Conservation (phyloP, 2,888 invertebrate genomes). For the Chaitophorus viminalis region DNA sequence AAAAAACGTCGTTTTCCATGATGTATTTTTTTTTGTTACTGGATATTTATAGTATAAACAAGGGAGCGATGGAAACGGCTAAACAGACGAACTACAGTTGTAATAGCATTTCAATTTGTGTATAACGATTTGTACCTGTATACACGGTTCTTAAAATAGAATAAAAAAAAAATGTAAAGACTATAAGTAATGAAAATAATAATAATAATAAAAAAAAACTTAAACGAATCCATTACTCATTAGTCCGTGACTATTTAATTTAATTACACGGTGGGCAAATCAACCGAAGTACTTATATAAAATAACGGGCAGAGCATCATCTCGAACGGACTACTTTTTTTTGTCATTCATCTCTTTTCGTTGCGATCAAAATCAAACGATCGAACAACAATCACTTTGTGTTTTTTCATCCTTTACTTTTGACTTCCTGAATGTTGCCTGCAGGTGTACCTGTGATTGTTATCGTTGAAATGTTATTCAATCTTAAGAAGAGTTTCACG, state of each 20-base stretch:
- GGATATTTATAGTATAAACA: background rate
- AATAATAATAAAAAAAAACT: constrained; percentile 19
- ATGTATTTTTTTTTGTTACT: background rate
- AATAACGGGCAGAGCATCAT: constrained; percentile 21
- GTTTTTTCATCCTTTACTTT: background rate
- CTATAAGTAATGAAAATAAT: background rate
- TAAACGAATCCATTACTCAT: constrained; percentile 18
- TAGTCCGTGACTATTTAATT: constrained; percentile 47
- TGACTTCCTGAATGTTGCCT: background rate
- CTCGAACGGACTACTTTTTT: background rate
- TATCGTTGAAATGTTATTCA: background rate
- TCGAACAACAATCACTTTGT: background rate
- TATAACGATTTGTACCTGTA: background rate
- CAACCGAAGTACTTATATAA: constrained; percentile 12
- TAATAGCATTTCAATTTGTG: background rate
- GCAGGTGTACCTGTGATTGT: no score
- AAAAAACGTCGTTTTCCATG: background rate
- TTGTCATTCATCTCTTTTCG: background rate
- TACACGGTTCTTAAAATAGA: background rate
- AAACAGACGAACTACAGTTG: background rate
- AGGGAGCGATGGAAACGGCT: background rate
- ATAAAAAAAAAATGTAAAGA: background rate
- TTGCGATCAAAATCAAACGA: background rate
- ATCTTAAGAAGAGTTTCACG: background rate
- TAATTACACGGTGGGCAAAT: constrained; percentile 48